phyloP scores from a whole-genome alignment of 2,113 vertebrate species.

The Pterocles orientalis region DNA sequence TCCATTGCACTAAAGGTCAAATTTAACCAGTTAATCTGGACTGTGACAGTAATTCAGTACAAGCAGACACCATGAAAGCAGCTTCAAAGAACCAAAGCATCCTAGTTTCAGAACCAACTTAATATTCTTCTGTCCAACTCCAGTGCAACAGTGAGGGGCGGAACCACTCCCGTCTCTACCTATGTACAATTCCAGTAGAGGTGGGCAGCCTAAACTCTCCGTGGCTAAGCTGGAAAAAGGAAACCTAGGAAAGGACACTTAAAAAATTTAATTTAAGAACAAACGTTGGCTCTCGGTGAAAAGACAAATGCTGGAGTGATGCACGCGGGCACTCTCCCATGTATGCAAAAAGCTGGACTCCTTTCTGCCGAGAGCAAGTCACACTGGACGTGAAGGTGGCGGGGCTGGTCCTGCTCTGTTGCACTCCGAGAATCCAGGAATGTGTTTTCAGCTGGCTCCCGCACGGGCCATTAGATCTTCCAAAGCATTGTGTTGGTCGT shows the following conservation, averaged over 20 bases:
- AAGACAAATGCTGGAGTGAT: slow-evolving; percentile 34
- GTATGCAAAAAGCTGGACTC: background rate
- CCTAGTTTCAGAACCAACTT: slow-evolving; percentile 45
- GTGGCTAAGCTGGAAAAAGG: slow-evolving; percentile 52
- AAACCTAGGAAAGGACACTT: slow-evolving; percentile 70
- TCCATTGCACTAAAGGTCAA: slow-evolving; percentile 72
- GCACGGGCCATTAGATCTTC: slow-evolving; percentile 96
- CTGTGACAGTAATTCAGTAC: slow-evolving; percentile 45
- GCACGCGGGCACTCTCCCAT: background rate
- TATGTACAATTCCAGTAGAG: slow-evolving; percentile 45
- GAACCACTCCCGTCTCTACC: background rate
- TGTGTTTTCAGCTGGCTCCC: slow-evolving; percentile 87
- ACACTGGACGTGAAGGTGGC: background rate
- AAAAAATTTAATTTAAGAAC: slow-evolving; percentile 57
- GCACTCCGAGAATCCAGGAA: background rate
- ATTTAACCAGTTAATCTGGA: slow-evolving; percentile 46
- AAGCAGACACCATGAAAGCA: slow-evolving; percentile 69
- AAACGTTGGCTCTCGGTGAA: slow-evolving; percentile 18
- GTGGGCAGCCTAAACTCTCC: background rate
- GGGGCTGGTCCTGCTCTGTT: background rate
- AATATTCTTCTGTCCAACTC: slow-evolving; percentile 30
- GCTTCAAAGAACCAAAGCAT: slow-evolving; percentile 66
- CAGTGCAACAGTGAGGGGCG: slow-evolving; percentile 16
- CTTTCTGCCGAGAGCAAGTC: background rate
- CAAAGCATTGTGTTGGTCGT: slow-evolving; percentile 92